Percentiles rank a stretch among this genome's conserved stretches.
Conservation (phyloP, 2,888 invertebrate genomes). For the Pediacus dermestoides region DNA sequence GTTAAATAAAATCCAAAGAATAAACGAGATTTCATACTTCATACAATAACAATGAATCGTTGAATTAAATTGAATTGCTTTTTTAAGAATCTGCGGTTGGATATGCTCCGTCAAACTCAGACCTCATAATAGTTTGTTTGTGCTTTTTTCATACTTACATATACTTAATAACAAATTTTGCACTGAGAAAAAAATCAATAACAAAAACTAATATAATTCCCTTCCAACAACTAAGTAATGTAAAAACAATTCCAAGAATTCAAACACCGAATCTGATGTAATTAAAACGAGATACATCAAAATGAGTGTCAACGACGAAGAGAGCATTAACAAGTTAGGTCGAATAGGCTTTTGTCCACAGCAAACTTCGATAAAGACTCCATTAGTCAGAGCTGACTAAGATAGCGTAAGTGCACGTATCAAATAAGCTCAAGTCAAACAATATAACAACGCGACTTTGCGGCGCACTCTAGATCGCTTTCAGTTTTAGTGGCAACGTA, state of each 20-base stretch:
- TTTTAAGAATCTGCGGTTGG: constrained; percentile 21
- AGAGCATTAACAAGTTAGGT: constrained; percentile 38
- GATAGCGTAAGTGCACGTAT: constrained; percentile 47
- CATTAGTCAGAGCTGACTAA: constrained; percentile 44
- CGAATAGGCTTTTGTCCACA: constrained; percentile 33
- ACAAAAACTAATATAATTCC: too few species aligned
- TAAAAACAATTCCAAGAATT: constrained; percentile 26
- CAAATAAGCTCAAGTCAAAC: constrained; percentile 37
- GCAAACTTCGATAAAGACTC: constrained; percentile 43
- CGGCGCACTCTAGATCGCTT: too few species aligned
- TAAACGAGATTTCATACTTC: constrained; percentile 31
- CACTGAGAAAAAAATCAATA: too few species aligned
- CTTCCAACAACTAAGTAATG: constrained; percentile 11
- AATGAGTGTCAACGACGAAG: constrained; percentile 30
- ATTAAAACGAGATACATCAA: constrained; percentile 31
- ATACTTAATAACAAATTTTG: too few species aligned
- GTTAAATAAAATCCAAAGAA: constrained; percentile 20
- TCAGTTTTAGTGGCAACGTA: too few species aligned
- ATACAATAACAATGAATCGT: constrained; percentile 25
- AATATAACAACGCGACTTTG: constrained; percentile 36
- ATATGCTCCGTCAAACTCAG: constrained; percentile 20
- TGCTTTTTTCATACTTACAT: too few species aligned
- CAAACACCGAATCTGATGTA: constrained; percentile 24
- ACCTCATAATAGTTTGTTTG: too few species aligned
- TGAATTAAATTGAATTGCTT: constrained; percentile 30